Evolutionary conservation across 1,140 invertebrate species (phyloP), one percentile per base, ranked within the genome.

Genomic region (Harlomillsia oculata): DNA sequence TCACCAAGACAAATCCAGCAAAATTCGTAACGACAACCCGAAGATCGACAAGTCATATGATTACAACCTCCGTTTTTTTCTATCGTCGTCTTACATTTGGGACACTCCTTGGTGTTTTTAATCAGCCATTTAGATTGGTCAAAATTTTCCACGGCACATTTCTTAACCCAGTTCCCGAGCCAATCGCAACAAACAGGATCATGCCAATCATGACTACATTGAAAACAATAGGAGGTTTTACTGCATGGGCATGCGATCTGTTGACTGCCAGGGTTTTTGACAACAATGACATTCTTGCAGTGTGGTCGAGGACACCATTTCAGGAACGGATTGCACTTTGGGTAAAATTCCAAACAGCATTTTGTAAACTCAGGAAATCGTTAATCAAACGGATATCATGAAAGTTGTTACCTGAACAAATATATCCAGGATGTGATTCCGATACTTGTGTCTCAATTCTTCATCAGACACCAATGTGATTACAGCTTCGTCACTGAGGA

Each of bases 231-330:
- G n/a, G 77, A 79, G 34, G 66, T 68, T 62, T 93, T 87, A n/a
- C 79, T 80, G 73, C 95, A 97, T 68, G 84, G 83, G 72, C 95
- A 98, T 28, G 82, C 89, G 5, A 99, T 92, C 13, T 87, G 86
- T 68, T 87, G 84, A 6, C 85, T 74, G 70, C 97, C 92, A 45
- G 89, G 84, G 70, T 90, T 86, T 67, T 88, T 81, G 43, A 96
- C 93, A 76, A 94, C 94, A 43, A 97, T 83, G 5, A 87, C 93
- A 73, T 92, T 89, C 66, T 84, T 91, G 75, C 96, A 99, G 74
- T 97, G 91, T 11, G 91, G 87, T 25, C 87, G 91, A 59, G 95
- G 93, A 75, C 96, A 99, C 93, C 94, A 97, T 68, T n/a, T n/a
- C n/a, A n/a, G n/a, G n/a, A n/a, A n/a, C n/a, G n/a, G n/a, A n/a